Evolutionary conservation across 2,797 vertebrate species (phyloP).

Genomic region (Sarcophilus harrisii): DNA sequence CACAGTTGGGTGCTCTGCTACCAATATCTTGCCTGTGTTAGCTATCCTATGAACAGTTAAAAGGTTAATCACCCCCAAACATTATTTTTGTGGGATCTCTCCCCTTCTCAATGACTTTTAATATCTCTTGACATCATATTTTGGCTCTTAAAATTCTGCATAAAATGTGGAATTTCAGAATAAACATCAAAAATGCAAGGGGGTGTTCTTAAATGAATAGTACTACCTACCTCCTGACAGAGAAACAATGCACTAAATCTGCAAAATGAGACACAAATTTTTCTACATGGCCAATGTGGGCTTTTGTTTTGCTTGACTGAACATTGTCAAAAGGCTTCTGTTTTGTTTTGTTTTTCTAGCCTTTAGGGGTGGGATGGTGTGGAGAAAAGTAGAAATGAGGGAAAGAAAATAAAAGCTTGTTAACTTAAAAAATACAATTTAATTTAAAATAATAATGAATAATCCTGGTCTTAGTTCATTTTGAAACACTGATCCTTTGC

Average conservation of each 20-base stretch:
- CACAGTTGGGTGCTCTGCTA: neutral
- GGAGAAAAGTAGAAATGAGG: neutral
- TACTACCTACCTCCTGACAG: neutral
- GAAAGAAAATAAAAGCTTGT: neutral
- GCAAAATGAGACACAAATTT: neutral
- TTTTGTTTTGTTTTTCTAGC: neutral
- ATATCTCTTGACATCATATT: neutral
- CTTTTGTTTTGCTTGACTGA: neutral
- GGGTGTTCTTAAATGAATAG: neutral
- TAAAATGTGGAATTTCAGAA: neutral
- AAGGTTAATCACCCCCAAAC: neutral
- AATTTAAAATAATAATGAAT: neutral
- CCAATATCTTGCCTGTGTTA: neutral
- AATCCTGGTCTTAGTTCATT: neutral
- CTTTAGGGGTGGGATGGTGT: neutral
- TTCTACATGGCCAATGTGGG: neutral
- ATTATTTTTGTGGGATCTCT: neutral
- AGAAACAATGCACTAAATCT: neutral
- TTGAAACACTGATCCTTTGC: neutral
- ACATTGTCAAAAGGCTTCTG: neutral
- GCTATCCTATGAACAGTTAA: neutral
- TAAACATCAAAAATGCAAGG: neutral
- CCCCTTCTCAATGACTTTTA: neutral
- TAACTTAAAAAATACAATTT: neutral
- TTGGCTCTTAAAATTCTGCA: neutral